A percentile compares a stretch with the other conserved stretches of the same genome.
These are phyloP conservation scores for Spea hammondii DNA, from an alignment of 2,797 vertebrate species.

Conservation along the genomic window DNA sequence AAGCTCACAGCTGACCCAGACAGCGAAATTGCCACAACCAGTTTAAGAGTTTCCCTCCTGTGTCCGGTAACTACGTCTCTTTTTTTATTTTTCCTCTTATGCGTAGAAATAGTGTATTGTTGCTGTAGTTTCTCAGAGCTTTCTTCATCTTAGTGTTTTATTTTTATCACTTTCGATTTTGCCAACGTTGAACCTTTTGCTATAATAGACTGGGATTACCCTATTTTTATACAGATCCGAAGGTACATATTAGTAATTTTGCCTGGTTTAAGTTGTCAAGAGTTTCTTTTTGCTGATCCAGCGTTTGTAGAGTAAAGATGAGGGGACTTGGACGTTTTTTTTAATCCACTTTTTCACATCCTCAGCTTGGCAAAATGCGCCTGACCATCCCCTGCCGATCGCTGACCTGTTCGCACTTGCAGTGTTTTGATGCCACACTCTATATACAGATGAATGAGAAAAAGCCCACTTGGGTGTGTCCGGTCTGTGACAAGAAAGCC, in stretches of 20 bases:
- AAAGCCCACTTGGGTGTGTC: conserved; percentile 97
- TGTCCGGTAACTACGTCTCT: conserved; percentile 82
- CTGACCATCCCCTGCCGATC: conserved; percentile 92
- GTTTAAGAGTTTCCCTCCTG: conserved; percentile 92
- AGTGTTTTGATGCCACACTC: conserved; percentile 95
- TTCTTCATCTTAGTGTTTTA: too few relatives aligned
- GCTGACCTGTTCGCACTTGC: conserved; percentile 93
- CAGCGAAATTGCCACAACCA: conserved; percentile 98
- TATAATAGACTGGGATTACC: too few relatives aligned
- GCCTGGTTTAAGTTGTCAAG: too few relatives aligned
- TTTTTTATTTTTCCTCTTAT: neutral
- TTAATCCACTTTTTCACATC: neutral
- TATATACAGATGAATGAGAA: conserved; percentile 99
- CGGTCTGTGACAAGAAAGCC: conserved; percentile 96
- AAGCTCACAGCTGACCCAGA: conserved; percentile 95
- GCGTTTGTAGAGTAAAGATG: too few relatives aligned
- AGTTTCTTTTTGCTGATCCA: too few relatives aligned
- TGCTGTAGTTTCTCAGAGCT: neutral
- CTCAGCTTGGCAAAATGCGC: conserved; percentile 94
- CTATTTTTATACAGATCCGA: too few relatives aligned
- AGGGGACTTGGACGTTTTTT: too few relatives aligned
- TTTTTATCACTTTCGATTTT: too few relatives aligned
- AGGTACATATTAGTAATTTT: too few relatives aligned
- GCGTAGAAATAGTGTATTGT: neutral
- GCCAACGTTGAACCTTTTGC: too few relatives aligned